phyloP scores from a whole-genome alignment of 2,797 vertebrate species.

The Phoebastria nigripes region DNA sequence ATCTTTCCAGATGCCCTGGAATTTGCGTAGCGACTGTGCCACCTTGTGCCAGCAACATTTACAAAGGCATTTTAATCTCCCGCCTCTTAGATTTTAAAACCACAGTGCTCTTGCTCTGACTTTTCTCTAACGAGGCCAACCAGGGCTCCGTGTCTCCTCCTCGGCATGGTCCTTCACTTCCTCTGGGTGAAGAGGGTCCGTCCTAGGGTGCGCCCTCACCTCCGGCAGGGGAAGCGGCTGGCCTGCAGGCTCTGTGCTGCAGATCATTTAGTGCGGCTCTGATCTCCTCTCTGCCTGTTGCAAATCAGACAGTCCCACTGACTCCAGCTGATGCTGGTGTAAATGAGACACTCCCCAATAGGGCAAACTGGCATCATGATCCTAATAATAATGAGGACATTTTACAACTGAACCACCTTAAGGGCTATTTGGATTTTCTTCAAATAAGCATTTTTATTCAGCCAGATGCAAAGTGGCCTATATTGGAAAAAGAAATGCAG shows the following conservation, averaged over 20 bases:
- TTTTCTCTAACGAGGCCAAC: neutral
- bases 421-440: neutral
- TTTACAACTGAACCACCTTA: neutral
- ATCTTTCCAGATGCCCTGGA: constrained; percentile 11
- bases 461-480: neutral
- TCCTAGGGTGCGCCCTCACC: too few relatives aligned
- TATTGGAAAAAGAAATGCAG: neutral
- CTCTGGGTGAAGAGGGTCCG: neutral
- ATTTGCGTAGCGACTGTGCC: constrained; percentile 42
- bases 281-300: neutral
- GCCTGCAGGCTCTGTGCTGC: neutral
- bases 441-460: neutral
- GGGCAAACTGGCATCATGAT: neutral
- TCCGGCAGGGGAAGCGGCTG: neutral
- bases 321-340: neutral
- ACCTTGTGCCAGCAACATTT: constrained; percentile 51
- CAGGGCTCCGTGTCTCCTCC: accelerated
- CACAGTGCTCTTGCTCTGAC: neutral
- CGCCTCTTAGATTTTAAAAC: neutral
- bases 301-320: neutral
- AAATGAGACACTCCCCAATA: neutral
- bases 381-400: neutral
- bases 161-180: neutral
- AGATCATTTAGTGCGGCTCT: neutral
- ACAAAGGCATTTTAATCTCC: neutral